Evolutionary conservation across 2,888 invertebrate genomes (phyloP).

Genomic region (Sisyra terminalis): DNA sequence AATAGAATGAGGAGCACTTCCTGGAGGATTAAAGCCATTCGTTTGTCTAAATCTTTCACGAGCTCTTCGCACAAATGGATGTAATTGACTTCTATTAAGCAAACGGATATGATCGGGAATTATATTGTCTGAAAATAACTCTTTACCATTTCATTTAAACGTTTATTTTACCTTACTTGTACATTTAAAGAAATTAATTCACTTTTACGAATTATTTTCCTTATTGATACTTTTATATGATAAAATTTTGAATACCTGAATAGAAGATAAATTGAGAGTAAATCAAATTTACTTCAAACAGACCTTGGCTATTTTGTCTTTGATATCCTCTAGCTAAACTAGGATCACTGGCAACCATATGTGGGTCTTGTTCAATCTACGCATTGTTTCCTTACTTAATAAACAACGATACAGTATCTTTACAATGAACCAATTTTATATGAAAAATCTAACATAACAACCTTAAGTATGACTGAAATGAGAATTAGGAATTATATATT

Average conservation of each 20-base stretch:
- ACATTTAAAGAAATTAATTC: too few relatives aligned
- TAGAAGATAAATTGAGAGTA: not conserved
- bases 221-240: too few relatives aligned
- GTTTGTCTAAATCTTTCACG: not conserved
- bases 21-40: not conserved
- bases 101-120: not conserved
- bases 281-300: slow-evolving; percentile 1
- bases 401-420: not conserved
- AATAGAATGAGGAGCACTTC: too few relatives aligned
- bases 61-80: not conserved
- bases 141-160: not conserved
- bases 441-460: too few relatives aligned
- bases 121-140: not conserved
- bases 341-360: not conserved
- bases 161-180: too few relatives aligned
- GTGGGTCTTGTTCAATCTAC: slow-evolving; percentile 2
- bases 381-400: not conserved
- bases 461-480: too few relatives aligned
- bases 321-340: not conserved
- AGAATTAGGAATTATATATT: too few relatives aligned
- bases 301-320: too few relatives aligned
- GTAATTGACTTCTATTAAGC: not conserved
- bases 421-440: slow-evolving; percentile 1
- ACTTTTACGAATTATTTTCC: too few relatives aligned
- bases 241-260: not conserved